Evolutionary conservation across 2,888 invertebrate genomes (phyloP), one percentile per base, ranked within the genome.

Genomic region (Homarus gammarus): DNA sequence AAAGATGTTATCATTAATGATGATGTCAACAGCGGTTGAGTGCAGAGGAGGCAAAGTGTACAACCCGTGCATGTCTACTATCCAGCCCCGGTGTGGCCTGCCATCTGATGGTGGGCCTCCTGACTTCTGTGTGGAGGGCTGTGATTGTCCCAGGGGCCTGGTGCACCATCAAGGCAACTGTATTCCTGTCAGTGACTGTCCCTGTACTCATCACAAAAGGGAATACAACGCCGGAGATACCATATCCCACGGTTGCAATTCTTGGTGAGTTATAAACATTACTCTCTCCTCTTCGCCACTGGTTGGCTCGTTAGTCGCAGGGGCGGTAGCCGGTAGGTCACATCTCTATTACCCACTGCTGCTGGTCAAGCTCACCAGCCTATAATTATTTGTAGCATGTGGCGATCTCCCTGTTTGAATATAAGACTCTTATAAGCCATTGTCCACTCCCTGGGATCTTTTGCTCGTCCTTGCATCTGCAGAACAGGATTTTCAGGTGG

Each of bases 241-340:
- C 78, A 97, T 98, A 93, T 96, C 96, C 92, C 96, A 96, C 93
- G 97, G 97, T 90, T 98, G 98, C 93, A 98, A 98, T 93, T 95
- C 95, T 56, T 98, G 98, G 94, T 94, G 92, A 92, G 93, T 92
- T 44, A 44, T n/a, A n/a, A n/a, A n/a, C n/a, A n/a, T n/a, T n/a
- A n/a, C n/a, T n/a, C n/a, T n/a, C n/a, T n/a, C n/a, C n/a, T n/a
- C n/a, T n/a, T n/a, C n/a, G n/a, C n/a, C n/a, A n/a, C n/a, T n/a
- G n/a, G n/a, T n/a, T n/a, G n/a, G n/a, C n/a, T n/a, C n/a, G n/a
- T n/a, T n/a, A n/a, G n/a, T n/a, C n/a, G n/a, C n/a, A n/a, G n/a
- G n/a, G n/a, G n/a, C n/a, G n/a, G n/a, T n/a, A n/a, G n/a, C n/a
- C n/a, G n/a, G n/a, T n/a, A n/a, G n/a, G n/a, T n/a, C n/a, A n/a